These are phyloP conservation scores for Chloroclystis v-ata DNA, from an alignment of 2,888 invertebrate genomes.

Conservation along the genomic window DNA sequence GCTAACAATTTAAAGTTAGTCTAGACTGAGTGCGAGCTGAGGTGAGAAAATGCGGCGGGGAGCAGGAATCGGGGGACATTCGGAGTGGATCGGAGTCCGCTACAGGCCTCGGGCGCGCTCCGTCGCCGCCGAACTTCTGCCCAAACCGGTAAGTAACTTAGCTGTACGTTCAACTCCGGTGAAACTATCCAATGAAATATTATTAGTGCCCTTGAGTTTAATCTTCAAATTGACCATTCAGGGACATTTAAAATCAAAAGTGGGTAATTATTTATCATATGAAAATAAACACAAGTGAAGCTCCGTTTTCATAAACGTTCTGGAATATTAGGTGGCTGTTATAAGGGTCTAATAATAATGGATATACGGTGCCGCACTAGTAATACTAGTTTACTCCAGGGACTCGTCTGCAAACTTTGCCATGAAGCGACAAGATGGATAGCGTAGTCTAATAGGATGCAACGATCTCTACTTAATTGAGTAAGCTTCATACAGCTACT, in stretches of 20 bases:
- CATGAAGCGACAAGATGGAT: conserved; percentile 46
- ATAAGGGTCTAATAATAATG: conserved; percentile 34
- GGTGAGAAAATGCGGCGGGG: conserved; percentile 56
- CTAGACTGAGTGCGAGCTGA: conserved; percentile 51
- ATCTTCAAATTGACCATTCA: too few relatives aligned
- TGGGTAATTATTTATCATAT: too few relatives aligned
- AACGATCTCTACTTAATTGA: conserved; percentile 12
- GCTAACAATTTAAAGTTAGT: conserved; percentile 71
- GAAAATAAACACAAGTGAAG: too few relatives aligned
- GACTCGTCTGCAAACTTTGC: conserved; percentile 54
- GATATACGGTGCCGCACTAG: conserved; percentile 41
- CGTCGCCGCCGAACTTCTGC: conserved; percentile 52
- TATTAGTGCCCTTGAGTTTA: conserved; percentile 3
- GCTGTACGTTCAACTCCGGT: conserved; percentile 37
- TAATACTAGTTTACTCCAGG: conserved; percentile 34
- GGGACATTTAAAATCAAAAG: too few relatives aligned
- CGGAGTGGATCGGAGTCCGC: conserved; percentile 39
- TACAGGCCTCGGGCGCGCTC: conserved; percentile 36
- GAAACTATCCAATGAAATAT: conserved; percentile 31
- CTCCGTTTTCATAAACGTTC: too few relatives aligned
- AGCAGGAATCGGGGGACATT: conserved; percentile 29
- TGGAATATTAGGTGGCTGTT: conserved; percentile 28
- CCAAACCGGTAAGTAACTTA: conserved; percentile 49
- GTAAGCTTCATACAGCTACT: background rate
- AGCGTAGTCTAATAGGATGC: conserved; percentile 34